Evolutionary conservation across 2,113 vertebrate species (phyloP), one percentile per base, ranked within the genome.

Genomic region (Nothobranchius furzeri): DNA sequence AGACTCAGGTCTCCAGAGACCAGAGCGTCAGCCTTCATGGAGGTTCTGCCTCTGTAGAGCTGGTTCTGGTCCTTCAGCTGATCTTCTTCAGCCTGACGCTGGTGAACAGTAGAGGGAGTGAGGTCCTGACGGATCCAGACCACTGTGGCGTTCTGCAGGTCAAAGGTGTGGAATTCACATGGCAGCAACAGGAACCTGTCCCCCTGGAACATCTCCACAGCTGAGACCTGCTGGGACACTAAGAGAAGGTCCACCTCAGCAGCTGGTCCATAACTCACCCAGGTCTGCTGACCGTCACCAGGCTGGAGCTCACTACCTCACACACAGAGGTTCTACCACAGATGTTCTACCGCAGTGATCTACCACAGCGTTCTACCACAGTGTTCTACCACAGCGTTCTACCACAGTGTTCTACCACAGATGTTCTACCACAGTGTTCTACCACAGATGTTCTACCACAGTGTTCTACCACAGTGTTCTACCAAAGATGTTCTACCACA

Each of bases 81-180:
- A 5, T 56, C 54, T 56, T 15, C 54, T 12, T 20, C 52, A 13
- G 25, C 8, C 37, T 9, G 7, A 45, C 20, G 57, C 43, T 14
- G n/a, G 57, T 60, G 42, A 12, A 46, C 42, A 7, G 42, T 46
- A 7, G 57, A 7, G 14, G 24, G 45, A n/a, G 25, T 35, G 59
- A 60, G 59, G 59, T 60, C 24, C 9, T 13, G 45, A 13, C 25
- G 59, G 59, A 2, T 48, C 59, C 59, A 48, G 9, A 6, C 59
- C 45, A 48, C 59, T 1, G 43, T 35, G 12, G 59, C 1, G 25
- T 13, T 11, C 2, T n/a, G n/a, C 25, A 24, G 59, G 13, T 35
- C 45, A 30, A 5, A 24, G 7, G 12, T 45, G n/a, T 6, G 17
- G 43, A 14, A 14, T 11, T 59, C 2, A 59, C 57, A 58, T n/a